Evolutionary conservation across 2,797 vertebrate genomes (phyloP).

Genomic region (Microtus agrestis): DNA sequence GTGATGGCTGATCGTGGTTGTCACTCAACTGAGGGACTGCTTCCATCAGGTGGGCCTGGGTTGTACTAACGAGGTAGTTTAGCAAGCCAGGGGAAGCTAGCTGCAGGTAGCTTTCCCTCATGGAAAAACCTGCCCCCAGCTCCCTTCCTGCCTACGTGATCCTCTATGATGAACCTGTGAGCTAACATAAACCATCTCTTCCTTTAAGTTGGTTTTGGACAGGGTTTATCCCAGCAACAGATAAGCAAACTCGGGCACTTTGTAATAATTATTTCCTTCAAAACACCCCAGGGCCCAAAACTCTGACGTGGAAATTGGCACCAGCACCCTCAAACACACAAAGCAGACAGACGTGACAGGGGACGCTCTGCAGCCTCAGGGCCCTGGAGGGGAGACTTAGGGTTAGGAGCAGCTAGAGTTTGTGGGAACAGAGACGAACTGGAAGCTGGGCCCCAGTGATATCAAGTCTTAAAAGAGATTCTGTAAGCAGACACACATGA

Average conservation of each 20-base stretch:
- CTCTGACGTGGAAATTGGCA: neutral
- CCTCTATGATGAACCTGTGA: neutral
- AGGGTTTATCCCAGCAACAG: neutral
- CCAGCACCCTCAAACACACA: neutral
- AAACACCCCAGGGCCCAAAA: neutral
- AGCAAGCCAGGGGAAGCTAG: neutral
- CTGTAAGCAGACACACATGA: neutral
- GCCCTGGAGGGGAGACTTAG: neutral
- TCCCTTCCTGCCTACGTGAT: too few species aligned
- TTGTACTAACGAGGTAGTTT: neutral
- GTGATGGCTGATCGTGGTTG: neutral
- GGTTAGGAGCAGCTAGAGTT: neutral
- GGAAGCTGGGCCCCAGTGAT: neutral
- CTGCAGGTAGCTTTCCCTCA: neutral
- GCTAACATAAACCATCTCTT: neutral
- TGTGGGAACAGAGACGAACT: neutral
- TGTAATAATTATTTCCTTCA: neutral
- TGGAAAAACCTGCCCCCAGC: neutral
- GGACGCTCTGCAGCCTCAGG: neutral
- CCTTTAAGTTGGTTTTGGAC: neutral
- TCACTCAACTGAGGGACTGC: neutral
- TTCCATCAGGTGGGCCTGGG: neutral
- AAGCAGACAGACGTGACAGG: neutral
- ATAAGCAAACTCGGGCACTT: neutral
- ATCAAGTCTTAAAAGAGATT: neutral